Base-by-base conservation (phyloP, 2,113 vertebrate species). In the Sinocyclocheilus rhinocerous region DNA sequence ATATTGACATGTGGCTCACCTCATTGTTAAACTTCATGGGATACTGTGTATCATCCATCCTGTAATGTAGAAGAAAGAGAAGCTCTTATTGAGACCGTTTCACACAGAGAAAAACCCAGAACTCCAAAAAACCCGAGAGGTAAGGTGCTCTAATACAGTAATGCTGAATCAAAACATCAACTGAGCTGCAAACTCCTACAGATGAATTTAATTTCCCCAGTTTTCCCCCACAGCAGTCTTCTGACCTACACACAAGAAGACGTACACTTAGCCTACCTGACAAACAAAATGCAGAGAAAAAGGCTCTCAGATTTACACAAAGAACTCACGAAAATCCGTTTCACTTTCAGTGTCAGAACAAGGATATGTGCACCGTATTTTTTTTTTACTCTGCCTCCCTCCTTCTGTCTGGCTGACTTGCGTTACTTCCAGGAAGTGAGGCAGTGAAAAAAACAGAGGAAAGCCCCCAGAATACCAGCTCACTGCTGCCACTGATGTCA, bases 391-490 rank as follows among this genome's bases (percentile, higher is more conserved):
- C 61, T 65, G 33, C 55, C 77, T 24, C 80, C 81, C 84, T 80
- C 73, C 42, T 76, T 33, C 59, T 7, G 18, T 48, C 85, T 88
- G 48, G 65, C 88, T 76, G 86, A n/a, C 80, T 86, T 86, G 73
- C 89, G 88, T 92, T 92, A 94, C 94, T 96, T 95, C 95, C 95
- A 92, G 95, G 93, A 95, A 95, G 93, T 92, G 87, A 88, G 18
- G 87, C 85, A 86, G 83, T 84, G 82, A 89, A 90, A 91, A 89
- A 84, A 86, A 87, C 18, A 2, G 76, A 95, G 95, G 95, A 95
- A 95, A 96, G 92, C 92, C 95, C 95, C 95, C 88, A 94, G 92
- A 95, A 94, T 93, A 92, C 95, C 94, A 92, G 91, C 90, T 75
- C 91, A 86, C 83, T 86, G 69, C n/a, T 79, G 86, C 78, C 84